Conservation (phyloP, 2,113 vertebrate genomes). For the Bagarius yarrelli region DNA sequence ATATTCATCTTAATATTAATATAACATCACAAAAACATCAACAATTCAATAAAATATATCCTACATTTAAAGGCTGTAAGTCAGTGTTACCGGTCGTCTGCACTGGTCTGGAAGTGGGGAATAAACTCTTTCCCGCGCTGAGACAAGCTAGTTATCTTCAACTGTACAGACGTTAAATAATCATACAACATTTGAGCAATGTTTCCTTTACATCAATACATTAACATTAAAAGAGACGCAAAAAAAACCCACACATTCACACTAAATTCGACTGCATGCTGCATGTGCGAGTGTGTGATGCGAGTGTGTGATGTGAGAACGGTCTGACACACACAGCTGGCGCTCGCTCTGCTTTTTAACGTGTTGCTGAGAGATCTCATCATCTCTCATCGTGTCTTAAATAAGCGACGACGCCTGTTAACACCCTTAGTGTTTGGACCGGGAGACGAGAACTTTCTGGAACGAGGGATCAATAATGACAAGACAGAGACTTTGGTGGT, state of each 20-base stretch:
- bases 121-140: no score
- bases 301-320: background rate
- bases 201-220: background rate
- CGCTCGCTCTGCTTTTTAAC: conserved; percentile 16
- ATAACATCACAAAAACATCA: no score
- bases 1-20: no score
- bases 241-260: background rate
- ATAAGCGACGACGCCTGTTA: background rate
- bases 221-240: background rate
- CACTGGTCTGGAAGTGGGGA: no score
- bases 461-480: background rate
- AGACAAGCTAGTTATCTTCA: no score
- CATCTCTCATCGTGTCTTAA: conserved; percentile 17
- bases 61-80: no score
- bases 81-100: no score
- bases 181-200: no score
- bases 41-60: no score
- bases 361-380: conserved; percentile 16
- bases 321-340: background rate
- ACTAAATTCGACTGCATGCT: background rate
- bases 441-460: background rate
- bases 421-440: background rate
- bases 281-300: conserved; percentile 15
- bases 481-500: background rate
- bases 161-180: no score